Evolutionary conservation across 1,140 invertebrate species (phyloP).

Genomic region (Drosophila pseudoobscura): DNA sequence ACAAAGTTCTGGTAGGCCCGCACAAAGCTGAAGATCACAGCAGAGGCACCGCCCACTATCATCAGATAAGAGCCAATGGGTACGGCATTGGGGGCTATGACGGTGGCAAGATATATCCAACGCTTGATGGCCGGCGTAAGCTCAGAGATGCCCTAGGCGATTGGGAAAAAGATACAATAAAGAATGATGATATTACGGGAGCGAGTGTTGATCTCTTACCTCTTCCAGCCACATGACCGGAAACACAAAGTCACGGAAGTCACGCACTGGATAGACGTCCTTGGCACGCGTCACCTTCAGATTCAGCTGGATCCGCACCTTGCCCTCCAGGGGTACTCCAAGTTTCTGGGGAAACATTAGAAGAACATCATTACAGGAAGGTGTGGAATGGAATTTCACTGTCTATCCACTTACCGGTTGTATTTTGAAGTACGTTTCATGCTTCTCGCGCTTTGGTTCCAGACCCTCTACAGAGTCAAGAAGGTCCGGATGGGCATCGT

Average conservation of each 20-base stretch:
- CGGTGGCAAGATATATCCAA: slow-evolving; percentile 91
- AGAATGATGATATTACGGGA: background rate
- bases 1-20: slow-evolving; percentile 90
- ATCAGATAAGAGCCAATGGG: slow-evolving; percentile 89
- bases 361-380: background rate
- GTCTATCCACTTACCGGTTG: slow-evolving; percentile 89
- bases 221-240: slow-evolving; percentile 95
- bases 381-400: background rate
- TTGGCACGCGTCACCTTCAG: slow-evolving; percentile 90
- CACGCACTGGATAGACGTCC: slow-evolving; percentile 88
- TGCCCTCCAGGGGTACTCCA: slow-evolving; percentile 92
- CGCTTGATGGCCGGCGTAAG: slow-evolving; percentile 89
- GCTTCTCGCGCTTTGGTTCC: slow-evolving; percentile 87
- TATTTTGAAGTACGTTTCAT: slow-evolving; percentile 92
- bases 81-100: slow-evolving; percentile 87
- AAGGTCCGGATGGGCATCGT: slow-evolving; percentile 90
- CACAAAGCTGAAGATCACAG: slow-evolving; percentile 87
- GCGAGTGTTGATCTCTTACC: slow-evolving; percentile 83
- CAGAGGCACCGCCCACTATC: slow-evolving; percentile 87
- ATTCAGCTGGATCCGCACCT: slow-evolving; percentile 92
- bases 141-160: slow-evolving; percentile 89
- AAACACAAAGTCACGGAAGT: slow-evolving; percentile 92
- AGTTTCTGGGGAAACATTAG: slow-evolving; percentile 87
- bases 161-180: slow-evolving; percentile 59
- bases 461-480: slow-evolving; percentile 89